phyloP scores from a whole-genome alignment of 2,888 invertebrate species.

The Diaphora mendica region DNA sequence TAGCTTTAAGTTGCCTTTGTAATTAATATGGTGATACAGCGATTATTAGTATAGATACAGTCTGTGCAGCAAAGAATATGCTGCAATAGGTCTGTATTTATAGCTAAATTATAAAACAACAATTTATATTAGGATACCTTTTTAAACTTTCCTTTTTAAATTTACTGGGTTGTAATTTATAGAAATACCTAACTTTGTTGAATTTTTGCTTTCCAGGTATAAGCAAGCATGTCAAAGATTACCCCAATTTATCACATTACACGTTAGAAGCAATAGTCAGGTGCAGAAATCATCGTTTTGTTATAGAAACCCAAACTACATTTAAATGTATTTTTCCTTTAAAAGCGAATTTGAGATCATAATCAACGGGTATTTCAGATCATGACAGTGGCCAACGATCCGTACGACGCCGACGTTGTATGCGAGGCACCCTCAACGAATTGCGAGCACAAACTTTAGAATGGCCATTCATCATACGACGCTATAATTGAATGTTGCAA shows the following conservation, averaged over 20 bases:
- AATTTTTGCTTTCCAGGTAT: too few relatives aligned
- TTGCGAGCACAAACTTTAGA: conserved; percentile 36
- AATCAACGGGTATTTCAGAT: conserved; percentile 42
- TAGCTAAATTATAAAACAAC: too few relatives aligned
- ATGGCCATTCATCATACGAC: conserved; percentile 46
- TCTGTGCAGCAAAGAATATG: too few relatives aligned
- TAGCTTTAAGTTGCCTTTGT: too few relatives aligned
- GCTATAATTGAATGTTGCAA: conserved; percentile 45
- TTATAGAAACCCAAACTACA: not conserved
- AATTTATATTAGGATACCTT: too few relatives aligned
- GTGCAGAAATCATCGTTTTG: not conserved
- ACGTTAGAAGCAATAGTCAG: not conserved
- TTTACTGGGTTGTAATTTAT: too few relatives aligned
- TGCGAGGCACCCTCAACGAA: conserved; percentile 41
- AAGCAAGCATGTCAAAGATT: too few relatives aligned
- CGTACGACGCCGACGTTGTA: conserved; percentile 22
- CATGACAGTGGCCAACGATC: conserved; percentile 23
- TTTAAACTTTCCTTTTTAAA: too few relatives aligned
- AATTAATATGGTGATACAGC: too few relatives aligned
- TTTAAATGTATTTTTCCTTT: conserved; percentile 1
- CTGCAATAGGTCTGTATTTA: too few relatives aligned
- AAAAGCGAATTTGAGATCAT: conserved; percentile 15
- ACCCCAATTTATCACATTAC: not conserved
- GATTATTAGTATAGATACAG: too few relatives aligned
- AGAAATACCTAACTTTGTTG: too few relatives aligned